phyloP scores from a whole-genome alignment of 1,140 invertebrate genomes.

The Bursaphelenchus mucronatus region DNA sequence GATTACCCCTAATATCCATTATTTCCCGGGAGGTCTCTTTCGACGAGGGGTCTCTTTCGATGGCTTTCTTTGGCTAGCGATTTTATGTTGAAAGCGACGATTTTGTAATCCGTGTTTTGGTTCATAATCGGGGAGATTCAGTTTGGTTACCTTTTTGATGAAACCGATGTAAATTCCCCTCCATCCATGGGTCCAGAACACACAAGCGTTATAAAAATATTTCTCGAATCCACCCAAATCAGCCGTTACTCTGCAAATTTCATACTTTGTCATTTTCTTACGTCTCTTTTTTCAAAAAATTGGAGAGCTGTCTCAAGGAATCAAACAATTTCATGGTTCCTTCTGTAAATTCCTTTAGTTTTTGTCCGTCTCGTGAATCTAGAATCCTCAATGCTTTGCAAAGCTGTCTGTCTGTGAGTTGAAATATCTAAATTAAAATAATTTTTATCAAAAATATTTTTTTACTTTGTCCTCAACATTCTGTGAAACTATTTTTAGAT shows the following conservation, averaged over 20 bases:
- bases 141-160: constrained; percentile 27
- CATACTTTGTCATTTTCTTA: constrained; percentile 1
- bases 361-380: constrained; percentile 12
- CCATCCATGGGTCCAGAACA: constrained; percentile 5
- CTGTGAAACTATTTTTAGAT: neutral
- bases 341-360: constrained; percentile 30
- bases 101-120: no score
- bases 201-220: neutral
- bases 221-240: neutral
- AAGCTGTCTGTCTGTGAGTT: constrained; percentile 4
- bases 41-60: no score
- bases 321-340: constrained; percentile 37
- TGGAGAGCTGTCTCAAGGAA: constrained; percentile 28
- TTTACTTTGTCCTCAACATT: no score
- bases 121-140: no score
- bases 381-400: neutral
- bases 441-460: neutral
- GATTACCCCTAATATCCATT: no score
- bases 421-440: constrained; percentile 11
- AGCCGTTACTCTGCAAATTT: no score
- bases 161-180: constrained; percentile 8
- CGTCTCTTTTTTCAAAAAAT: constrained; percentile 28
- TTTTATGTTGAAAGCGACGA: no score
- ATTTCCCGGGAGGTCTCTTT: no score
- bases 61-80: no score